A percentile compares a stretch with the other conserved stretches of the same genome.
Evolutionary conservation across 2,113 vertebrate genomes (phyloP).

Genomic region (Paratilapia polleni): DNA sequence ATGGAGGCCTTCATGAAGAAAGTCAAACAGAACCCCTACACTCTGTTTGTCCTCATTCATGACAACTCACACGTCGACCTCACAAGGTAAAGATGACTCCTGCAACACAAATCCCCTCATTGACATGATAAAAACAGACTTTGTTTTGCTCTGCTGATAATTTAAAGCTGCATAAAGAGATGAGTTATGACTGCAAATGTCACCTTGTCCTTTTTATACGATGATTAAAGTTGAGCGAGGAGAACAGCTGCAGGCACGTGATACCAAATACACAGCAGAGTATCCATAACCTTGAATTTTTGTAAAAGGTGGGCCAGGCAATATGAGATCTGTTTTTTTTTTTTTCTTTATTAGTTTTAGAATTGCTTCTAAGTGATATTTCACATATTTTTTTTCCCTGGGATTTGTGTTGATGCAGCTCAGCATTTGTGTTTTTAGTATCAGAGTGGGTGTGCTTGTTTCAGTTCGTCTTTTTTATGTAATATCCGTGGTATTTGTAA

Average conservation of each 20-base stretch:
- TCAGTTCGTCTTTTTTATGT: no score
- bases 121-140: neutral
- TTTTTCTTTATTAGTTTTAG: neutral
- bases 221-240: neutral
- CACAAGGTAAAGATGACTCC: conserved; percentile 85
- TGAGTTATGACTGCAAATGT: conserved; percentile 30
- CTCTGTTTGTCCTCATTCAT: conserved; percentile 95
- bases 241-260: conserved; percentile 10
- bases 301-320: neutral
- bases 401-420: neutral
- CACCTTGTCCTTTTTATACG: conserved; percentile 9
- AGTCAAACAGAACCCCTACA: conserved; percentile 96
- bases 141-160: neutral
- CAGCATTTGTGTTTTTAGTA: no score
- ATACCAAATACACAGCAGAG: conserved; percentile 12
- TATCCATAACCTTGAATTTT: neutral
- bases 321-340: neutral
- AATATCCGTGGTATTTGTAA: no score
- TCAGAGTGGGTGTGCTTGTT: no score
- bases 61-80: conserved; percentile 96
- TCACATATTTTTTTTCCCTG: neutral
- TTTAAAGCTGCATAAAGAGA: neutral
- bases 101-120: neutral
- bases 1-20: conserved; percentile 96
- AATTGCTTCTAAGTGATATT: neutral